Conservation (phyloP, 2,888 invertebrate species). For the Drosophila cracens region DNA sequence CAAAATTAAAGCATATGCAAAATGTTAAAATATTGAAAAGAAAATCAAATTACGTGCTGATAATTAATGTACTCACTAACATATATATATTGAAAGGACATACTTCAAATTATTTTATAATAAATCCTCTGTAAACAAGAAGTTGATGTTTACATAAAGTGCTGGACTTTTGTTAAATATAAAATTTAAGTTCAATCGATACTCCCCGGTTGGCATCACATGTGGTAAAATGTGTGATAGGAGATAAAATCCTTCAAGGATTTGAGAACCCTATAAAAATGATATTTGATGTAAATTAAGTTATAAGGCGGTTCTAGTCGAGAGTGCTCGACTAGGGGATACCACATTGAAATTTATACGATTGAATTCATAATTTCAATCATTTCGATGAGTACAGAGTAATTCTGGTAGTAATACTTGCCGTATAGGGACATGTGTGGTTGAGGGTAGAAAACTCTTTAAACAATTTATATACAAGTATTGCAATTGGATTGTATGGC, state of each 20-base stretch:
- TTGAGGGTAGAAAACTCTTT: fast-evolving
- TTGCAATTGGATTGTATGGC: not conserved
- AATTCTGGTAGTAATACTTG: not conserved
- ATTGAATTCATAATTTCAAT: not conserved
- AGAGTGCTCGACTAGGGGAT: not conserved
- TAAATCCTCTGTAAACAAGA: not conserved
- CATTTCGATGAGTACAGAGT: not conserved
- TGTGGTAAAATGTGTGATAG: fast-evolving
- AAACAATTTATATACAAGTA: not conserved
- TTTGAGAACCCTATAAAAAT: not conserved
- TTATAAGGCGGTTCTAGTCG: not conserved
- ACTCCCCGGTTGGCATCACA: not conserved
- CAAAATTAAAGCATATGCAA: too few species aligned
- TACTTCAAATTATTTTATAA: not conserved
- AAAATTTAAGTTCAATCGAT: not conserved
- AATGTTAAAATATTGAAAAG: too few species aligned
- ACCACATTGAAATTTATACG: not conserved
- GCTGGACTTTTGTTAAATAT: not conserved
- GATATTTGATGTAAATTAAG: not conserved
- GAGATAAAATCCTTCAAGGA: fast-evolving
- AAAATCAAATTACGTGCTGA: too few species aligned
- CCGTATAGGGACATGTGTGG: not conserved
- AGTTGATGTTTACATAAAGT: fast-evolving
- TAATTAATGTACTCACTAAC: too few species aligned
- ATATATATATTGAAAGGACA: too few species aligned